A percentile compares a stretch with the other conserved stretches of the same genome.
Conservation (phyloP, 2,113 vertebrate species). For the Protomyctophum bolini region DNA sequence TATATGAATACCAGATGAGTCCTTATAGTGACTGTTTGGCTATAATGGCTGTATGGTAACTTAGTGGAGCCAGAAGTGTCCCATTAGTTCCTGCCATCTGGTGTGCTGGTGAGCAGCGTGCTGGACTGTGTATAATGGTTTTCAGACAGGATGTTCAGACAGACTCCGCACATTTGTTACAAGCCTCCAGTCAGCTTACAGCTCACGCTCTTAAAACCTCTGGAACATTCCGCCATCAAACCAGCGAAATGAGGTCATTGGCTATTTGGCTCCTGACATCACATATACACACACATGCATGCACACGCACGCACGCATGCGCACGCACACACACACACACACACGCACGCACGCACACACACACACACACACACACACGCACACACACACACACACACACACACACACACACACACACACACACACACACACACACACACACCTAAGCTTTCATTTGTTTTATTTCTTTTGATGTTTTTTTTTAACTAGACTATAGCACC, state of each 20-base stretch:
- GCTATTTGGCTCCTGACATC: constrained; percentile 25
- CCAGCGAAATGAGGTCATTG: constrained; percentile 26
- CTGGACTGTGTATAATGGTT: neutral
- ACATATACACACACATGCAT: neutral
- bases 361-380: no score
- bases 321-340: no score
- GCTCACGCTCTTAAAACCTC: neutral
- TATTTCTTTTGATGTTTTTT: neutral
- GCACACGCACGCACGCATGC: no score
- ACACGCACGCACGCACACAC: no score
- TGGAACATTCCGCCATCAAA: constrained; percentile 24
- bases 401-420: no score
- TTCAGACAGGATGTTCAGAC: constrained; percentile 6
- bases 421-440: no score
- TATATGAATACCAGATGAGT: no score
- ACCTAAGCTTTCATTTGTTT: neutral
- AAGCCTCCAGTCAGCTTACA: neutral
- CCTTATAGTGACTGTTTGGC: no score
- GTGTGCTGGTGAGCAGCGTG: neutral
- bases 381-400: no score
- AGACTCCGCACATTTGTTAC: neutral
- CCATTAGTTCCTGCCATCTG: neutral
- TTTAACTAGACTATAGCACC: constrained; percentile 12
- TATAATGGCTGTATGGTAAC: no score
- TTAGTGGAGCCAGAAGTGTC: neutral